These are phyloP conservation scores for Miltochrista miniata DNA, from an alignment of 2,888 invertebrate species.

Conservation along the genomic window DNA sequence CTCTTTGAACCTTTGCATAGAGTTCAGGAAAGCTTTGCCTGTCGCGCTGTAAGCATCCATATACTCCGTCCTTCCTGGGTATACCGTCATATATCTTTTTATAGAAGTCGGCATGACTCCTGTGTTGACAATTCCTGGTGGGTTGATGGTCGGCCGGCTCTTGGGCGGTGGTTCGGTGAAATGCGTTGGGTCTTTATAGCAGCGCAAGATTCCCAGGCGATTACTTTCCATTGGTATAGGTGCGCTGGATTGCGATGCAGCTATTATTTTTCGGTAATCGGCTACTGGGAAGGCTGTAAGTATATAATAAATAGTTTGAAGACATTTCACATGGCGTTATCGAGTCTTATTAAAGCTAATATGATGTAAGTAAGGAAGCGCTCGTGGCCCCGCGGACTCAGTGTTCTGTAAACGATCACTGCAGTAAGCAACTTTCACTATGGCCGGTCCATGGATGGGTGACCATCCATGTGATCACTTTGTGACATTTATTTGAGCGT, in stretches of 20 bases:
- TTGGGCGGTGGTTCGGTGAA: slow-evolving; percentile 80
- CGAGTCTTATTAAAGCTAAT: too few relatives aligned
- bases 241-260: slow-evolving; percentile 84
- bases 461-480: too few relatives aligned
- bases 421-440: too few relatives aligned
- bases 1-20: slow-evolving; percentile 85
- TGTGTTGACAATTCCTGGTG: slow-evolving; percentile 65
- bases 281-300: slow-evolving; percentile 75
- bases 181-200: slow-evolving; percentile 85
- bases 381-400: too few relatives aligned
- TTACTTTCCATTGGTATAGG: slow-evolving; percentile 83
- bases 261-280: slow-evolving; percentile 82
- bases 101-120: slow-evolving; percentile 75
- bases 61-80: slow-evolving; percentile 85
- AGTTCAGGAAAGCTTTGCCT: slow-evolving; percentile 84
- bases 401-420: too few relatives aligned
- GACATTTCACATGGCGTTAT: too few relatives aligned
- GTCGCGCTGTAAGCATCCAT: slow-evolving; percentile 84
- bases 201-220: slow-evolving; percentile 80
- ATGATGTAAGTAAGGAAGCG: too few relatives aligned
- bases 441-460: too few relatives aligned
- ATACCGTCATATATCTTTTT: slow-evolving; percentile 80
- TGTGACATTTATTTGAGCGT: too few relatives aligned
- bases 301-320: too few relatives aligned
- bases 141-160: slow-evolving; percentile 81